Base-by-base conservation (phyloP, 2,888 invertebrate species). In the Didymodactylos carnosus region DNA sequence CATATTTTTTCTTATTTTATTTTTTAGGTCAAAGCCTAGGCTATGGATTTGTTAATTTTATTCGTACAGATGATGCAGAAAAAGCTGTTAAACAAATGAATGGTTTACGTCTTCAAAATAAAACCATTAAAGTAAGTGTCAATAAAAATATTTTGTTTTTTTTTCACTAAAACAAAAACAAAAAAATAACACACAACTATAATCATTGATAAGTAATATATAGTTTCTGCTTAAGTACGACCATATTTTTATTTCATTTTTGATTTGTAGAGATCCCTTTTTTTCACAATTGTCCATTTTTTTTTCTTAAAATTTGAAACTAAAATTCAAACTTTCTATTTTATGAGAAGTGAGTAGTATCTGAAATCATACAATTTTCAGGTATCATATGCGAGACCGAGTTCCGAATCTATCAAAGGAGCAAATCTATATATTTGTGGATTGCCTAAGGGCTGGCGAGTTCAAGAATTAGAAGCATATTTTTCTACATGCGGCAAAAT, bases 41-140 rank as follows among this genome's bases (percentile, higher is more conserved):
- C 80, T 98, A 98, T 86, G 98, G 97, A 79, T 98, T 98, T 86
- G 98, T 99, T 82, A 99, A 99, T 87, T 98, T 97, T 86, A 92
- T 93, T 84, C 89, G 92, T 79, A 88, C 92, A 73, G 94, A 94
- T 85, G 97, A 98, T 85, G 98, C 98, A 76, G 92, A 94, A 84
- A 95, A 97, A 86, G 98, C 98, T 77, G 95, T 98, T 84, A 90
- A 91, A 85, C 94, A 94, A 75, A 88, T 98, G 79, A 99, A 99
- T 85, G 97, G 97, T 77, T 88, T 98, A 79, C 88, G 97, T 78
- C 88, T 98, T 79, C 97, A 99, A 86, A 98, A 98, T 86, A 98
- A 98, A 88, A 98, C 95, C 70, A 99, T 98, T 81, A 98, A 97
- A 89, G 95, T 94, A 81, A 77, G 27, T 62, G 29, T 35, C 0